Base-by-base conservation (phyloP, 1,140 invertebrate genomes). In the Mya arenaria region DNA sequence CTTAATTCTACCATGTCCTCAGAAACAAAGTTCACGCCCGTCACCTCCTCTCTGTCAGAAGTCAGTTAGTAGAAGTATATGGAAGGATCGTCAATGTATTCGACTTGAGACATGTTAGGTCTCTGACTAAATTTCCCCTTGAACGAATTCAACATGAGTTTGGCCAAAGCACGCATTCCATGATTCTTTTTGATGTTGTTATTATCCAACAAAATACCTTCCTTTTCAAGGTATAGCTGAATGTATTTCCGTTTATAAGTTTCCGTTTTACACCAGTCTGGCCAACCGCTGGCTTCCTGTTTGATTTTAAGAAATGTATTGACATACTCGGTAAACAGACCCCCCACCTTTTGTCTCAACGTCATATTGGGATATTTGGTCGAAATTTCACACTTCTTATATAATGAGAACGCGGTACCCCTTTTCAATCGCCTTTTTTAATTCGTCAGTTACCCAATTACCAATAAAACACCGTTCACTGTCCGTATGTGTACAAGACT, bases 121-220 rank as follows among this genome's bases (percentile, higher is more conserved):
- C 60, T 30, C 0, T 78, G 56, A 66, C 52, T 28, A 23, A 60
- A 15, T 58, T 13, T 19, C 0, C 55, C 25, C 23, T 52, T 8
- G 44, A 1, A 23, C 5, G 19, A 30, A 34, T 25, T 78, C 74
- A 90, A 60, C 25, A 44, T 65, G 0, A 91, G 62, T 78, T 90
- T 90, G 17, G 87, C 83, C 25, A 89, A 58, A 36, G 56, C 55
- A 23, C 88, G 32, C 13, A 87, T 36, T 25, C 91, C 92, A 0
- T 88, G 85, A 83, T 94, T 94, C 72, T 89, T 85, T 37, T 56
- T 62, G 56, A 93, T 44, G 17, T 41, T 41, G 8, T 69, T 48
- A 8, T 25, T n/a, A 28, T 69, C 66, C n/a, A 69, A 32, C 66
- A 32, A 13, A 37, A 94, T 80, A 30, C 89, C 89, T 84, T 93